Percentiles rank a stretch among this genome's conserved stretches.
Conservation (phyloP, 2,113 vertebrate genomes). For the Microtus richardsoni region DNA sequence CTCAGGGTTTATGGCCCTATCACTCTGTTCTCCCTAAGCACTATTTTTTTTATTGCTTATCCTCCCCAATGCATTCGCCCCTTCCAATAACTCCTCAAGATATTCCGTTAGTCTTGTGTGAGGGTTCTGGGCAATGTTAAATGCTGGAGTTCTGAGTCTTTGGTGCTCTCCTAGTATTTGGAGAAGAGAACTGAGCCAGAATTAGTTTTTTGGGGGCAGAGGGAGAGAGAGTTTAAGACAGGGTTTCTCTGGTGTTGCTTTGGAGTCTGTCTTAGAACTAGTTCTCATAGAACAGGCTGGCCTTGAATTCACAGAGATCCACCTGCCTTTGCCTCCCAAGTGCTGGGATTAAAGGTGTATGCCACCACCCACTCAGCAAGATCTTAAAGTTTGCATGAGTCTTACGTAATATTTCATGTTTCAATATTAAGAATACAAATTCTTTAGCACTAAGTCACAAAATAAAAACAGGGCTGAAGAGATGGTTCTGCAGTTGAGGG, state of each 20-base stretch:
- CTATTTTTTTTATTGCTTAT: conserved; percentile 20
- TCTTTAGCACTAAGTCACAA: not conserved
- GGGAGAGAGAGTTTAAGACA: too few species aligned
- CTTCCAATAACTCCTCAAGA: not conserved
- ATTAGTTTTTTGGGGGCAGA: fast-evolving
- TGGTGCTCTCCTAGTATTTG: not conserved
- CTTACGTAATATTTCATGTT: not conserved
- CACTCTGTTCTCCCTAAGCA: not conserved
- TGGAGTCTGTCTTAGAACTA: too few species aligned
- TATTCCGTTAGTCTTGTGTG: not conserved
- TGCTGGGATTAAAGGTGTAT: too few species aligned
- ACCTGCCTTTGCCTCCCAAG: too few species aligned
- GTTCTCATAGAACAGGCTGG: too few species aligned
- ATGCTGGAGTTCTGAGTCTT: not conserved
- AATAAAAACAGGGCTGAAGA: not conserved
- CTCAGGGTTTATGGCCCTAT: not conserved
- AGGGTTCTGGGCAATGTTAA: not conserved
- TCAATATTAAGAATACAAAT: not conserved
- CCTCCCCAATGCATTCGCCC: not conserved
- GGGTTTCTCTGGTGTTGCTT: too few species aligned
- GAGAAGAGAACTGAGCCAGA: not conserved
- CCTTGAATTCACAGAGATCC: too few species aligned
- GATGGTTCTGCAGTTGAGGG: too few species aligned
- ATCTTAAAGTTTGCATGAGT: not conserved
- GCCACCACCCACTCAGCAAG: too few species aligned